Base-by-base conservation (phyloP, 1,140 invertebrate species). In the Aleiodes sp. region DNA sequence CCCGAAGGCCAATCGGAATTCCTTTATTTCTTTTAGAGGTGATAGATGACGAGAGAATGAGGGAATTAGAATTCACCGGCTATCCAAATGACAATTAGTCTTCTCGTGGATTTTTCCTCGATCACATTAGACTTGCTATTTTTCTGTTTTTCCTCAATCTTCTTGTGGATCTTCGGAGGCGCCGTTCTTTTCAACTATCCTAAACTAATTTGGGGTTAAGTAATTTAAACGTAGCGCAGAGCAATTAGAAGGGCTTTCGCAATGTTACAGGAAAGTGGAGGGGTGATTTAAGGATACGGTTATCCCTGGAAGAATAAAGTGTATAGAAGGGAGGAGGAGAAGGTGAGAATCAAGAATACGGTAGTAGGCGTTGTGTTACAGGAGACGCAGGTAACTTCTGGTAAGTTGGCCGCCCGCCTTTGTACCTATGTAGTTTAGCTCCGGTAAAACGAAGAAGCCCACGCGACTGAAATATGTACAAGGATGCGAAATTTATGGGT, bases 401-500 rank as follows among this genome's bases (percentile, higher is more conserved):
- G 76, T 76, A 83, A 83, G 76, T 84, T 83, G 76, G 76, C 68
- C 26, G 8, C 31, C 12, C 39, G 10, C 72, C 76, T 52, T 52
- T 52, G 46, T 52, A 24, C 46, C 46, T 52, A 52, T 52, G 21
- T 52, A 52, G 46, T 78, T 75, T 76, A 70, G 61, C 75, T 31
- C 12, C 28, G 29, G 43, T 65, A 21, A 65, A 56, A 57, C 33
- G 28, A 33, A 21, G 72, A 65, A 78, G 74, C 37, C 63, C 69
- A 72, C 72, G 75, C 74, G 75, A 73, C 80, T 85, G 80, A 84
- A 85, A 85, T 85, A 85, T 84, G 80, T 81, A 76, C 76, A 74
- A 80, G 82, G 77, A 84, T 84, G 82, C 65, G 76, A 81, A 84
- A 86, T 86, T 86, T 86, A 86, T 86, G 83, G 80, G 78, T 83